phyloP scores from a whole-genome alignment of 2,797 vertebrate genomes.

The Cossypha polioptera region DNA sequence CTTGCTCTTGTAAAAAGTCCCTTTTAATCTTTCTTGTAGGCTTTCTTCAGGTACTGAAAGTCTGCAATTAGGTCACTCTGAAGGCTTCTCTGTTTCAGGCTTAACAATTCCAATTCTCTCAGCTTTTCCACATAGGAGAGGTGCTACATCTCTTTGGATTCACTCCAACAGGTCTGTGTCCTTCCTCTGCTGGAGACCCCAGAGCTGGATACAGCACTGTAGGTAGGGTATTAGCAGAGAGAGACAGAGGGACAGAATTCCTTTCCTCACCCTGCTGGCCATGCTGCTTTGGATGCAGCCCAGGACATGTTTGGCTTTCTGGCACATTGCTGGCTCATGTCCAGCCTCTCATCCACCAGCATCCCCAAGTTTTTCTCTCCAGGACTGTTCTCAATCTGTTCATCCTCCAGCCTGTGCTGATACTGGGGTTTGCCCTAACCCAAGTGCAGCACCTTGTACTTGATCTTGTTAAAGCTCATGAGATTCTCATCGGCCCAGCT shows the following conservation, averaged over 20 bases:
- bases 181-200: not conserved
- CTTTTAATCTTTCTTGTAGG: not conserved
- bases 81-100: not conserved
- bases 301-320: rapidly evolving
- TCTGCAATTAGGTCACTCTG: not conserved
- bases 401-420: not conserved
- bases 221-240: not conserved
- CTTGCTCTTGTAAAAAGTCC: not conserved
- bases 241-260: rapidly evolving
- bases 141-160: not conserved
- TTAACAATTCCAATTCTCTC: not conserved
- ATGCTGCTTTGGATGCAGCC: not conserved
- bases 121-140: not conserved
- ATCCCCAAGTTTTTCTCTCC: not conserved
- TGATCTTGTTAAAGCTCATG: not conserved
- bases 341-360: not conserved
- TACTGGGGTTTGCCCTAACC: rapidly evolving
- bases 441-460: not conserved
- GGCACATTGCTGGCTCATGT: rapidly evolving
- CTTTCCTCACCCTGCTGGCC: rapidly evolving
- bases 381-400: rapidly evolving
- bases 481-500: not conserved
- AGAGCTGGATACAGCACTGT: not conserved
- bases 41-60: not conserved
- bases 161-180: rapidly evolving